These are phyloP conservation scores for Actinostola sp. DNA, from an alignment of 92 coral and sea anemone species.

Conservation along the genomic window DNA sequence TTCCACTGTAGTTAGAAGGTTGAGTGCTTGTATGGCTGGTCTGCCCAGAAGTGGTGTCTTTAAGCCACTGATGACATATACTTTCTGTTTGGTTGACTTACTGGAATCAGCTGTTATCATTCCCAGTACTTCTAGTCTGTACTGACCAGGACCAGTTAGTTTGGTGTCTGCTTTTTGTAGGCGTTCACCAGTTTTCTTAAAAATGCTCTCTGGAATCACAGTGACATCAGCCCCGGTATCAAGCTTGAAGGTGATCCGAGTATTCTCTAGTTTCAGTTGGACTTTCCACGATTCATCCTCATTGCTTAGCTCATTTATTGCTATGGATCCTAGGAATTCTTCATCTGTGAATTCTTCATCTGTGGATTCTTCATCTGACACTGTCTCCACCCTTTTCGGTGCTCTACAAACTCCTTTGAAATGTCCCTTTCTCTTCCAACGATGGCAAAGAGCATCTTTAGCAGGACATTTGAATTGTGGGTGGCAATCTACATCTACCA, in stretches of 20 bases:
- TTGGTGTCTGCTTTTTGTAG: conserved; percentile 43
- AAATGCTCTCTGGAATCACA: conserved; percentile 44
- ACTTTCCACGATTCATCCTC: conserved; percentile 15
- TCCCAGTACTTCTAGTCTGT: conserved; percentile 32
- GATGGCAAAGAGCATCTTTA: conserved; percentile 5
- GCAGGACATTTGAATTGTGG: conserved; percentile 7
- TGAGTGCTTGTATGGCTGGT: conserved; percentile 32
- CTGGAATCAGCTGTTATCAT: not conserved
- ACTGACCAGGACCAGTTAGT: conserved; percentile 60
- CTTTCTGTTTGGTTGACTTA: conserved; percentile 34
- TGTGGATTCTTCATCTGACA: not conserved
- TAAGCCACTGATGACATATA: conserved; percentile 39
- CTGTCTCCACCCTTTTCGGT: not conserved
- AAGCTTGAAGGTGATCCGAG: conserved; percentile 16
- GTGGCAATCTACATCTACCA: conserved; percentile 7
- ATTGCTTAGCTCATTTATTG: not conserved
- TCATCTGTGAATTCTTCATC: not conserved
- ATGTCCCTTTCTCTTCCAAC: conserved; percentile 16
- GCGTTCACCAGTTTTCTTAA: conserved; percentile 22
- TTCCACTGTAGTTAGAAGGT: too few relatives aligned
- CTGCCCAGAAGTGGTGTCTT: conserved; percentile 44
- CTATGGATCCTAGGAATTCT: conserved; percentile 15
- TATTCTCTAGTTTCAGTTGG: too few relatives aligned
- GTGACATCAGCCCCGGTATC: conserved; percentile 58
- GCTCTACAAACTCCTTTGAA: conserved; percentile 10